phyloP scores from a whole-genome alignment of 2,888 invertebrate species.

The Aphodius sticticus region DNA sequence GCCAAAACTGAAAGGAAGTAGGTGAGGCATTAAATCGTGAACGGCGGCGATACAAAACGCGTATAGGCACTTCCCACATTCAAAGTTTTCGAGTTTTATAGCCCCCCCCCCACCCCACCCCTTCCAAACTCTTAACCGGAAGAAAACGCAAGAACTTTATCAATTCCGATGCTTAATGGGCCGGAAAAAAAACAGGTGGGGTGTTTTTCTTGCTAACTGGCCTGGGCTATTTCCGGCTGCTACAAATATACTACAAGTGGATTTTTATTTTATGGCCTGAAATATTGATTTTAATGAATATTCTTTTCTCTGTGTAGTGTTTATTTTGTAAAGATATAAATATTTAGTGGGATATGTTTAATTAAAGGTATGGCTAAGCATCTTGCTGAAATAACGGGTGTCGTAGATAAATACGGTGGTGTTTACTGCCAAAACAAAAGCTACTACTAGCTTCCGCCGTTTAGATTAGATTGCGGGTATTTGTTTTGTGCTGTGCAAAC shows the following conservation, averaged over 20 bases:
- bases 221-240: not conserved
- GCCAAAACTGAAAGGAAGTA: not conserved
- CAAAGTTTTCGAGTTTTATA: not conserved
- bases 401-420: too few relatives aligned
- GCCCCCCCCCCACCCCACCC: not conserved
- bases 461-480: too few relatives aligned
- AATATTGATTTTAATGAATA: too few relatives aligned
- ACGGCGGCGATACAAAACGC: conserved; percentile 4
- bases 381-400: too few relatives aligned
- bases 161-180: not conserved
- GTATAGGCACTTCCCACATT: not conserved
- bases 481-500: too few relatives aligned
- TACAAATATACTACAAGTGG: not conserved
- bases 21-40: not conserved
- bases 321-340: too few relatives aligned
- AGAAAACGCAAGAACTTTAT: not conserved
- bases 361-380: too few relatives aligned
- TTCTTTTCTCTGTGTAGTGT: too few relatives aligned
- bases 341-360: too few relatives aligned
- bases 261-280: too few relatives aligned
- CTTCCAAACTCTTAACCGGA: not conserved
- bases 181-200: not conserved
- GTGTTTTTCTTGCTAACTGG: not conserved
- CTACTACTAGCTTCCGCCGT: too few relatives aligned
- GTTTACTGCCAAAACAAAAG: too few relatives aligned